phyloP scores from a whole-genome alignment of 30 jellyfish, hydroid and myxozoan genomes.

The Aurelia sp. region DNA sequence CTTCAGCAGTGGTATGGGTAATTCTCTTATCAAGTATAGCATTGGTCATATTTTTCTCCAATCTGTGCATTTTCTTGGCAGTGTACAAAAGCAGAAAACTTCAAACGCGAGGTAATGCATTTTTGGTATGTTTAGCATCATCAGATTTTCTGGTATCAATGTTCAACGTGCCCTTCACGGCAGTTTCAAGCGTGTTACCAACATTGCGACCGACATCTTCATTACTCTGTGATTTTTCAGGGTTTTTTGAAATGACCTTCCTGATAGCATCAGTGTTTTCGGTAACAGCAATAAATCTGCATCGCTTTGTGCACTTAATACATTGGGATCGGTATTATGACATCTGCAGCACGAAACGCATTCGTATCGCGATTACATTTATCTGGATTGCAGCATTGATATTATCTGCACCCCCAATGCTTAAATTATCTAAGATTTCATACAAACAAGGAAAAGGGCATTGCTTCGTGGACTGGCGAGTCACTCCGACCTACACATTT shows the following conservation, averaged over 20 bases:
- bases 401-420: slow-evolving; percentile 31
- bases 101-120: slow-evolving; percentile 42
- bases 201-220: slow-evolving; percentile 10
- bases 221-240: slow-evolving; percentile 14
- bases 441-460: slow-evolving; percentile 43
- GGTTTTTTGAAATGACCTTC: slow-evolving; percentile 46
- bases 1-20: slow-evolving; percentile 13
- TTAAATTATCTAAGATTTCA: slow-evolving; percentile 28
- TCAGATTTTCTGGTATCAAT: slow-evolving; percentile 52
- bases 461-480: slow-evolving; percentile 63
- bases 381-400: slow-evolving; percentile 33
- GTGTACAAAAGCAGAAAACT: slow-evolving; percentile 28
- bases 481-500: slow-evolving; percentile 29
- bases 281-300: slow-evolving; percentile 53
- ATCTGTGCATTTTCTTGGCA: slow-evolving; percentile 10
- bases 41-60: neutral
- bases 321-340: slow-evolving; percentile 51
- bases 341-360: neutral
- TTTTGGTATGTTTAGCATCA: slow-evolving; percentile 25
- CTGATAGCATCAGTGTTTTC: slow-evolving; percentile 59
- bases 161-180: slow-evolving; percentile 50
- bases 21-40: neutral
- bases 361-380: neutral
- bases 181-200: slow-evolving; percentile 14
- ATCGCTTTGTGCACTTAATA: slow-evolving; percentile 35